Evolutionary conservation across 2,797 vertebrate species (phyloP).

Genomic region (Alfaro cultratus): DNA sequence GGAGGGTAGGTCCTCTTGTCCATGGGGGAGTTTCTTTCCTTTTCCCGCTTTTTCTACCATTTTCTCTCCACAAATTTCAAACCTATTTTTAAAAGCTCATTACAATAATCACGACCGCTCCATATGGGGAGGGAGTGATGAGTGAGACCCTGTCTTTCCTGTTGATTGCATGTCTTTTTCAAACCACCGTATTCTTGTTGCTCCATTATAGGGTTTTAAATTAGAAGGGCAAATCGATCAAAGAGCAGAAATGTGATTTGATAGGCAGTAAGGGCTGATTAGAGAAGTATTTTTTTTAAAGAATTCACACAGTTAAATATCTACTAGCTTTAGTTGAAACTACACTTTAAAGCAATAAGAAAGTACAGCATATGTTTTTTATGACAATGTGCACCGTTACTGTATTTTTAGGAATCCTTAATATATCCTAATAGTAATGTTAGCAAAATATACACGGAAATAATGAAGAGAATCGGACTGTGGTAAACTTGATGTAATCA

Average conservation of each 20-base stretch:
- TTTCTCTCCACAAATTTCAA: slow-evolving; percentile 28
- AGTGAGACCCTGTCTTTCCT: slow-evolving; percentile 24
- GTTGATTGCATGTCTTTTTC: slow-evolving; percentile 54
- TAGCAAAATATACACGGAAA: not conserved
- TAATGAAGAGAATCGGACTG: not conserved
- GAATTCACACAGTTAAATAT: not conserved
- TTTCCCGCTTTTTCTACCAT: not conserved
- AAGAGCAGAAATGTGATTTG: slow-evolving; percentile 52
- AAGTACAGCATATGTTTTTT: not conserved
- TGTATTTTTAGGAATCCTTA: not conserved
- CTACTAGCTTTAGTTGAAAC: not conserved
- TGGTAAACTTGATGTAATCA: not conserved
- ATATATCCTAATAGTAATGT: not conserved
- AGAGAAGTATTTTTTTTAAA: not conserved
- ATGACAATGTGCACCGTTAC: no score
- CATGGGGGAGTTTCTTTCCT: slow-evolving; percentile 16
- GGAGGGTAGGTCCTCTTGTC: slow-evolving; percentile 46
- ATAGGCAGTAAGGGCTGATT: slow-evolving; percentile 54
- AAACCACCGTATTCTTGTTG: slow-evolving; percentile 38
- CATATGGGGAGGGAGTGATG: slow-evolving; percentile 26
- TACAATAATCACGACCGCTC: slow-evolving; percentile 28
- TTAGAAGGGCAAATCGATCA: slow-evolving; percentile 60
- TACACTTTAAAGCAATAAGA: not conserved
- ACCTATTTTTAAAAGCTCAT: slow-evolving; percentile 44
- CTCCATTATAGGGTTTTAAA: slow-evolving; percentile 45